These are phyloP conservation scores for Caradrina kadenii DNA, from an alignment of 2,888 invertebrate genomes.

Conservation along the genomic window DNA sequence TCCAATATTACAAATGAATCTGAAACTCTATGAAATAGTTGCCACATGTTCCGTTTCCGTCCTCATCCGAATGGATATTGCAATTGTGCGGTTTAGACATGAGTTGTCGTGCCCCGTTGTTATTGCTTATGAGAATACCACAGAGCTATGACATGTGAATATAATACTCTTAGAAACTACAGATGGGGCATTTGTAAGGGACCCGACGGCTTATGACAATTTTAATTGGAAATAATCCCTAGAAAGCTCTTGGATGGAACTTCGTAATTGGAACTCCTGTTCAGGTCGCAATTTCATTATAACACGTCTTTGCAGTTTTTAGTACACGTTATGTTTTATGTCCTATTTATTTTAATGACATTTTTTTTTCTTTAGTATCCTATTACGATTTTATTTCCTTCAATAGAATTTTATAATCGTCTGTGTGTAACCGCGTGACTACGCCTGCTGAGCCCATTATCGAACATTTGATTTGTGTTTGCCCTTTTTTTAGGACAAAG, in stretches of 20 bases:
- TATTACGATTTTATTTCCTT: not conserved
- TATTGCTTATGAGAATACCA: constrained; percentile 58
- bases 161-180: constrained; percentile 37
- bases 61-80: constrained; percentile 66
- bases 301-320: not conserved
- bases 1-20: constrained; percentile 15
- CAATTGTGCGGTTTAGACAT: constrained; percentile 57
- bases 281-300: constrained; percentile 6
- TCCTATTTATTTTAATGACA: not conserved
- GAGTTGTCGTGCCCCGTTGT: constrained; percentile 50
- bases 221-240: constrained; percentile 56
- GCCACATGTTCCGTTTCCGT: constrained; percentile 70
- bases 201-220: constrained; percentile 27
- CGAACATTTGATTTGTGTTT: constrained; percentile 17
- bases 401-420: not conserved
- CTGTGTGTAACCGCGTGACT: not conserved
- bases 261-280: constrained; percentile 35
- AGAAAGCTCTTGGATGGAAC: constrained; percentile 38
- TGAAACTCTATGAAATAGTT: constrained; percentile 56
- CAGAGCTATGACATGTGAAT: constrained; percentile 41
- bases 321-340: not conserved
- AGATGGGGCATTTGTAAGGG: constrained; percentile 15
- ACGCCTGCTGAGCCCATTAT: constrained; percentile 1
- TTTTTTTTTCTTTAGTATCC: not conserved
- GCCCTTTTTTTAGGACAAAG: constrained; percentile 11